These are phyloP conservation scores for Enoplosus armatus DNA, from an alignment of 2,797 vertebrate genomes.

Conservation along the genomic window DNA sequence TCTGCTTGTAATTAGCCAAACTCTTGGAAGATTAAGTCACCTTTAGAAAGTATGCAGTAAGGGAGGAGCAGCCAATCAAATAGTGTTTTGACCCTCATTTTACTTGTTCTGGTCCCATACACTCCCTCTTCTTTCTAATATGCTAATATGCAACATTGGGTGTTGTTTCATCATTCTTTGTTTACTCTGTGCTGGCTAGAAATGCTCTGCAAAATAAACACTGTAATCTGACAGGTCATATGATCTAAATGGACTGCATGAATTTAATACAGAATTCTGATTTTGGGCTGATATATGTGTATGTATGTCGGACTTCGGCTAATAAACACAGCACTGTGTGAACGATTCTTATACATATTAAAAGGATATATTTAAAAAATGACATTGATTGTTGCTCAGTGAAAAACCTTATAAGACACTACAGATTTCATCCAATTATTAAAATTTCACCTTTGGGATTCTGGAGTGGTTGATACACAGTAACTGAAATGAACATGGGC, in stretches of 20 bases:
- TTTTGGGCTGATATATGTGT: background rate
- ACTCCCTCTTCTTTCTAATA: background rate
- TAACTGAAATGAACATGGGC: slow-evolving; percentile 1
- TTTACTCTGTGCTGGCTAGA: background rate
- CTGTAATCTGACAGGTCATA: background rate
- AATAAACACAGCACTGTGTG: background rate
- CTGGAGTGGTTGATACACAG: background rate
- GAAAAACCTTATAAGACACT: background rate
- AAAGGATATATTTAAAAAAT: too few relatives aligned
- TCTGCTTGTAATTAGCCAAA: background rate
- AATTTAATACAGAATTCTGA: background rate
- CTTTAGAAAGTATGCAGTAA: background rate
- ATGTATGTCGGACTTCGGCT: background rate
- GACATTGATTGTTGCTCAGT: background rate
- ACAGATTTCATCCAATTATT: background rate
- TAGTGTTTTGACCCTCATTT: background rate
- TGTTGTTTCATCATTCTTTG: slow-evolving; percentile 19
- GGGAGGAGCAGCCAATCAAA: background rate
- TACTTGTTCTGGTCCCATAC: background rate
- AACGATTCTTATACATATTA: background rate
- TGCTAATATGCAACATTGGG: background rate
- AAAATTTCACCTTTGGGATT: background rate
- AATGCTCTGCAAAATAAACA: slow-evolving; percentile 12
- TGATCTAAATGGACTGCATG: background rate
- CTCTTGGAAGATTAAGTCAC: background rate